These are phyloP conservation scores for Ptychochromis oligacanthus DNA, from an alignment of 2,113 vertebrate species.

Conservation along the genomic window DNA sequence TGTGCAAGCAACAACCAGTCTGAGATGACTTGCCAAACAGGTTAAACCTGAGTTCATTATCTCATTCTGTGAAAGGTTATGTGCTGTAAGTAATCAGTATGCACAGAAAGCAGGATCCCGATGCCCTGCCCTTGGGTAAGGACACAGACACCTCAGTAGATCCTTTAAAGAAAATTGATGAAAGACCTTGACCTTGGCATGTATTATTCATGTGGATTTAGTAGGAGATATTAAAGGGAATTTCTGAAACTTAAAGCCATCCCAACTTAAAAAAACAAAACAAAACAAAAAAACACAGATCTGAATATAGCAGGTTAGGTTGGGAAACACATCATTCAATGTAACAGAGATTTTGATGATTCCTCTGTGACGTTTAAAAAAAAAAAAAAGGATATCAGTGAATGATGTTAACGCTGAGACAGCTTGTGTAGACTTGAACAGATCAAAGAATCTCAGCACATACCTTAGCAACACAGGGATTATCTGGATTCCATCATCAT, in stretches of 20 bases:
- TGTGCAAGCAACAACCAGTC: not conserved
- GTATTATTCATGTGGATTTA: slow-evolving; percentile 54
- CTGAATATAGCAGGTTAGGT: not conserved
- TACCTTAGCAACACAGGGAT: slow-evolving; percentile 46
- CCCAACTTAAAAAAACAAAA: not conserved
- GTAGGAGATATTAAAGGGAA: slow-evolving; percentile 5
- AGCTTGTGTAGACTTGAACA: slow-evolving; percentile 14
- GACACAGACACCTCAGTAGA: not conserved
- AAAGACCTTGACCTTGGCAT: slow-evolving; percentile 50
- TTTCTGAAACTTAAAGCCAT: not conserved
- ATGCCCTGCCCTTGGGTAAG: slow-evolving; percentile 48
- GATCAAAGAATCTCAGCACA: slow-evolving; percentile 38
- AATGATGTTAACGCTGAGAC: not conserved
- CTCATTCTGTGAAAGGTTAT: slow-evolving; percentile 14
- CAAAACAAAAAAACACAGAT: not conserved
- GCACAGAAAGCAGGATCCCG: slow-evolving; percentile 12
- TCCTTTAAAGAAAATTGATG: slow-evolving; percentile 57
- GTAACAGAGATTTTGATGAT: not conserved
- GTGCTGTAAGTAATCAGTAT: slow-evolving; percentile 50
- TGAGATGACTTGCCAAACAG: not conserved
- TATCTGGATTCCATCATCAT: slow-evolving; percentile 43
- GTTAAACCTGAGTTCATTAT: not conserved
- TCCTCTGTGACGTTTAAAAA: not conserved
- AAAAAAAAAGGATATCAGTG: not conserved
- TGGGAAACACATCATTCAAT: not conserved